phyloP scores from a whole-genome alignment of 2,797 vertebrate species.

The Eupleurogrammus muticus region DNA sequence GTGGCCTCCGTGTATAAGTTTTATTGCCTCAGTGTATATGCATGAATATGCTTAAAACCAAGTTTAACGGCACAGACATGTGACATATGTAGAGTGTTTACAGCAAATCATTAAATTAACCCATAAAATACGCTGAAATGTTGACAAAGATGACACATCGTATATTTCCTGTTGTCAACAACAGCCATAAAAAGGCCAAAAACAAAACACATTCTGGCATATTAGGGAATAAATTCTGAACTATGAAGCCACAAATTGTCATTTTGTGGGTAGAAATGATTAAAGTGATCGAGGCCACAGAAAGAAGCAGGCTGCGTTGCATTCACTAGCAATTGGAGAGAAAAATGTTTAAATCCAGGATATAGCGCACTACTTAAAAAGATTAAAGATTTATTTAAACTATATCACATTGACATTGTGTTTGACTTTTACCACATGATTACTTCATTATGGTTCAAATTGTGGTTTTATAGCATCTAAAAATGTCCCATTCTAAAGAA shows the following conservation, averaged over 20 bases:
- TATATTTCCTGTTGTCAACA: background rate
- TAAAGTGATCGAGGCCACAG: background rate
- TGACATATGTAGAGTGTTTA: background rate
- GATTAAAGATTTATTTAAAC: background rate
- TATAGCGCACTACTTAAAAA: background rate
- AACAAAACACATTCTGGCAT: background rate
- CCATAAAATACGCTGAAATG: background rate
- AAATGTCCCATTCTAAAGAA: too few species aligned
- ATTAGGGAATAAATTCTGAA: background rate
- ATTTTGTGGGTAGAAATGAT: background rate
- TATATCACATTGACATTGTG: background rate
- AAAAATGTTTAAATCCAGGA: too few species aligned
- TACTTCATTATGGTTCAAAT: too few species aligned
- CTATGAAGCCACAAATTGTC: background rate
- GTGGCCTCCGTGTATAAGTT: too few species aligned
- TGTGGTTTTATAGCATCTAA: too few species aligned
- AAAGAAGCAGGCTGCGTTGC: background rate
- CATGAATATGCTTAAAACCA: background rate
- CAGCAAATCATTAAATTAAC: background rate
- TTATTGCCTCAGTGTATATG: background rate
- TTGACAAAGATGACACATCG: background rate
- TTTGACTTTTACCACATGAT: background rate
- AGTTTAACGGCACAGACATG: background rate
- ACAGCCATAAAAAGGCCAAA: background rate
- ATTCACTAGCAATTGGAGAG: background rate